phyloP scores from a whole-genome alignment of 2,113 vertebrate species.

The Pungitius pungitius region DNA sequence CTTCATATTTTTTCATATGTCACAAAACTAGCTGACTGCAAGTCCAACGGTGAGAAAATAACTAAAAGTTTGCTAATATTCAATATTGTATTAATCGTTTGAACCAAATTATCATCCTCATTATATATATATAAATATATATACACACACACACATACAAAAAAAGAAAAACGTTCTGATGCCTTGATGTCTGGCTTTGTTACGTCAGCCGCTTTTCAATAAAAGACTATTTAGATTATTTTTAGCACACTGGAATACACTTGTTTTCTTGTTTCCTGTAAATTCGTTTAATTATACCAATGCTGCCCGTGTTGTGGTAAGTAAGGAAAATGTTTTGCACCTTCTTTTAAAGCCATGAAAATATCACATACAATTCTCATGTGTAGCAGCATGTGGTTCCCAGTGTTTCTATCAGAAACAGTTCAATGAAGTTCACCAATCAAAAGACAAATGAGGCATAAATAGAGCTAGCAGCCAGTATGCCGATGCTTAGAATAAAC shows the following conservation, averaged over 20 bases:
- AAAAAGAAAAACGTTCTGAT: background rate
- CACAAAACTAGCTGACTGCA: background rate
- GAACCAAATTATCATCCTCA: background rate
- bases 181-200: too few species aligned
- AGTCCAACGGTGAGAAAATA: background rate
- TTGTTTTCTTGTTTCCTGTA: background rate
- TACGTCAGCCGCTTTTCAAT: background rate
- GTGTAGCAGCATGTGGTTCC: conserved; percentile 5
- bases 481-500: too few species aligned
- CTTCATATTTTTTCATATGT: background rate
- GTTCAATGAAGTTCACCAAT: background rate
- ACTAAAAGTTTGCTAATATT: background rate
- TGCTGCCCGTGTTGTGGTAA: background rate
- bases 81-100: background rate
- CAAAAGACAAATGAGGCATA: background rate
- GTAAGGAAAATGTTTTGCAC: conserved; percentile 2
- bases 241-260: background rate
- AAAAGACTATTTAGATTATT: background rate
- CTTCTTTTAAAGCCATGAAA: conserved; percentile 22
- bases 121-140: background rate
- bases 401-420: background rate
- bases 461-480: background rate
- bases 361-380: conserved; percentile 20
- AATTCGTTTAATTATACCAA: conserved; percentile 19
- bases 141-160: background rate